phyloP scores from a whole-genome alignment of 2,888 invertebrate species.

The Dicyrtomina minuta region DNA sequence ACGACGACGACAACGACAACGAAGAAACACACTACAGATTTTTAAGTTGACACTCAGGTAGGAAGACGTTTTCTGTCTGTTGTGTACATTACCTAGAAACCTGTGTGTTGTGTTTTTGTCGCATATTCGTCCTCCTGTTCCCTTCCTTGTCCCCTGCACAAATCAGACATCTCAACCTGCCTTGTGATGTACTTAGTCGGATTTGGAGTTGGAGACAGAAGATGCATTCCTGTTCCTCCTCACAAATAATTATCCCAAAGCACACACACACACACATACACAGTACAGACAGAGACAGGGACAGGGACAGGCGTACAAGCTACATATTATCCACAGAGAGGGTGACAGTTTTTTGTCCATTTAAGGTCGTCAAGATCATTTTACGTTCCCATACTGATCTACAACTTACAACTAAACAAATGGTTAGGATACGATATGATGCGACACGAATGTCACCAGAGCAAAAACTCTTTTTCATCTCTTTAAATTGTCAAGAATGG shows the following conservation, averaged over 20 bases:
- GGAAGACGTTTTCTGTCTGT: too few relatives aligned
- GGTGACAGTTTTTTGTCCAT: conserved; percentile 34
- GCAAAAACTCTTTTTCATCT: conserved; percentile 16
- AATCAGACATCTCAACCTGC: too few relatives aligned
- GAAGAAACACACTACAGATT: too few relatives aligned
- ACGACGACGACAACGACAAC: too few relatives aligned
- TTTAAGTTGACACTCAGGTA: too few relatives aligned
- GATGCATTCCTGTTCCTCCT: neutral
- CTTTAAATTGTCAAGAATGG: conserved; percentile 15
- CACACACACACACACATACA: neutral
- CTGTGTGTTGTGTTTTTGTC: neutral
- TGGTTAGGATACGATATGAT: conserved; percentile 7
- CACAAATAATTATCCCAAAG: conserved; percentile 6
- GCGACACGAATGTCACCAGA: conserved; percentile 31
- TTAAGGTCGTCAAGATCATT: conserved; percentile 37
- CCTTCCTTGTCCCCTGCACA: neutral
- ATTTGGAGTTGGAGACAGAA: too few relatives aligned
- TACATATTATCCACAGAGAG: neutral
- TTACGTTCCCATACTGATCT: conserved; percentile 31
- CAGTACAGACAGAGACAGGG: too few relatives aligned
- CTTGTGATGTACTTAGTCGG: too few relatives aligned
- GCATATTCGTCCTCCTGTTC: neutral
- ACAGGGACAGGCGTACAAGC: too few relatives aligned
- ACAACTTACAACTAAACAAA: conserved; percentile 7
- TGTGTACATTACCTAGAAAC: too few relatives aligned